A percentile compares a stretch with the other conserved stretches of the same genome.
These are phyloP conservation scores for Coccyzus lansbergi DNA, from an alignment of 2,797 vertebrate genomes.

Conservation along the genomic window DNA sequence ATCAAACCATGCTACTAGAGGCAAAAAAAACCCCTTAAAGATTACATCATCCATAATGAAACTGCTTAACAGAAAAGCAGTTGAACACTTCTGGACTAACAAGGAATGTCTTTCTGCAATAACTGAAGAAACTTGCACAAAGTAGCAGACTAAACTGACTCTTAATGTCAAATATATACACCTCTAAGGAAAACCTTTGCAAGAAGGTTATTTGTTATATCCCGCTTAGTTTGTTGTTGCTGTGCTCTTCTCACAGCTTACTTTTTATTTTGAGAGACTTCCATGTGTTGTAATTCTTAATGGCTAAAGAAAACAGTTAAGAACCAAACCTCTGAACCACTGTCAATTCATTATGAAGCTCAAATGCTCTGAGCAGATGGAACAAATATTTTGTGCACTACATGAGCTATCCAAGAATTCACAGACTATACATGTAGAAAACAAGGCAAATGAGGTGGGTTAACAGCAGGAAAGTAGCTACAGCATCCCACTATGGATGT, in stretches of 20 bases:
- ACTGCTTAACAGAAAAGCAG: background rate
- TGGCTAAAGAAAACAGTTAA: background rate
- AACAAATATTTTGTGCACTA: background rate
- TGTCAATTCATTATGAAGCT: background rate
- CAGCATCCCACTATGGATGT: background rate
- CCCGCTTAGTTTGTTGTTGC: background rate
- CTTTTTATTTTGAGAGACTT: background rate
- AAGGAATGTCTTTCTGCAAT: background rate
- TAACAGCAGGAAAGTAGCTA: constrained; percentile 19
- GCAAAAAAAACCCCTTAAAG: background rate
- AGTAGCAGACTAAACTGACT: background rate
- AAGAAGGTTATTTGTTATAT: background rate
- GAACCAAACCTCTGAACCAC: background rate
- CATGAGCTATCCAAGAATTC: background rate
- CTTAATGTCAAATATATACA: background rate
- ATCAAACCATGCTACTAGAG: fast-evolving
- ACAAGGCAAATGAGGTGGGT: constrained; percentile 4
- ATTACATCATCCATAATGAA: background rate
- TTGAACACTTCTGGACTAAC: background rate
- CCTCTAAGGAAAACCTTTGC: background rate
- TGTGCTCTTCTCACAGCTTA: background rate
- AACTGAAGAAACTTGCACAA: background rate
- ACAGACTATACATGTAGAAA: background rate
- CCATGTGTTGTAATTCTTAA: background rate
- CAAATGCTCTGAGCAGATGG: background rate